These are phyloP conservation scores for Drosophila busckii DNA, from an alignment of 1,140 invertebrate species.

Conservation along the genomic window DNA sequence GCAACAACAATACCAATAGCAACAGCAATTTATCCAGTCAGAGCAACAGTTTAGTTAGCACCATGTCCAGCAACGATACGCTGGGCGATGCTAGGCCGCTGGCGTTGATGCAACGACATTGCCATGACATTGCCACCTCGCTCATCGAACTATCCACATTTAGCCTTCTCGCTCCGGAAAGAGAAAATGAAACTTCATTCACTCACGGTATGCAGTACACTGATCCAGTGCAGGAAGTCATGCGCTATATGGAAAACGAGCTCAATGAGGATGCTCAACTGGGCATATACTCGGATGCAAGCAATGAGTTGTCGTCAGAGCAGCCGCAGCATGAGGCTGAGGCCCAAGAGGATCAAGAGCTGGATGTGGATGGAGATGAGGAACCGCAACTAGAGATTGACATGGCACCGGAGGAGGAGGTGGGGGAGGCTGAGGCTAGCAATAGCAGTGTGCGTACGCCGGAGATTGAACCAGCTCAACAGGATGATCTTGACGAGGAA, in stretches of 20 bases:
- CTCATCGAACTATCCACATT: conserved; percentile 51
- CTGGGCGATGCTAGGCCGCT: conserved; percentile 12
- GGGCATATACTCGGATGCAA: conserved; percentile 30
- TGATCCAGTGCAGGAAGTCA: conserved; percentile 16
- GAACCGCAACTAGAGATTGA: no score
- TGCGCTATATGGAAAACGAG: conserved; percentile 15
- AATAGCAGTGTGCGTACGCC: no score
- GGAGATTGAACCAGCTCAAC: no score
- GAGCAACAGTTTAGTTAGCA: conserved; percentile 39
- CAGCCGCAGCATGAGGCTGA: conserved; percentile 6
- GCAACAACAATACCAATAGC: conserved; percentile 32
- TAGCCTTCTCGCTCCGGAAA: no score
- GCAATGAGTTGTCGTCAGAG: conserved; percentile 9
- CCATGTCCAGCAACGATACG: conserved; percentile 27
- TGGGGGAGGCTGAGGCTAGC: no score
- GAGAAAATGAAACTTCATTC: neutral
- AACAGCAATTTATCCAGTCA: conserved; percentile 44
- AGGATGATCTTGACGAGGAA: conserved; percentile 15
- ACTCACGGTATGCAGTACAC: conserved; percentile 18
- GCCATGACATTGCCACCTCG: conserved; percentile 34
- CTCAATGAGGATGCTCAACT: conserved; percentile 27
- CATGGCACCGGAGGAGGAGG: no score
- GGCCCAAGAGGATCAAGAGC: conserved; percentile 1
- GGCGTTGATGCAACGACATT: neutral
- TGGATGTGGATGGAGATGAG: conserved; percentile 38